phyloP scores from a whole-genome alignment of 2,888 invertebrate genomes.

The Acanthoscelides obtectus region DNA sequence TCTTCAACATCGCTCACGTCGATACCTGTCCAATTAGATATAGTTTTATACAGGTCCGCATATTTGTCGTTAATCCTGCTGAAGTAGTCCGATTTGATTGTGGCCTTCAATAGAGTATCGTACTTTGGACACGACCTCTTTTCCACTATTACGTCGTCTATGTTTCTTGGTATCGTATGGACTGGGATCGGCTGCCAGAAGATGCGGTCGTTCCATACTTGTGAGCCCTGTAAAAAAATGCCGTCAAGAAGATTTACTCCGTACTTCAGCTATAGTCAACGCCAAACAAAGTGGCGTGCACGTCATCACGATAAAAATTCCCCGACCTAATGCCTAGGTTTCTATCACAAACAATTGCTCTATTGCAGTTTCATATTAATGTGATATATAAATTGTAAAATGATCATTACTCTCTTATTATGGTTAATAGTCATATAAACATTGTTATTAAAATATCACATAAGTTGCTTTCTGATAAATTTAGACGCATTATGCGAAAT shows the following conservation, averaged over 20 bases:
- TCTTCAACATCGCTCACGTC: conserved; percentile 1
- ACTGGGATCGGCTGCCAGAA: conserved; percentile 70
- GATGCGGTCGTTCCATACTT: conserved; percentile 14
- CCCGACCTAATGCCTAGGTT: too few relatives aligned
- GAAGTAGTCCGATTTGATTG: conserved; percentile 33
- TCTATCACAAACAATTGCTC: too few relatives aligned
- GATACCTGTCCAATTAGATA: conserved; percentile 58
- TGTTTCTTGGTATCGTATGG: conserved; percentile 48
- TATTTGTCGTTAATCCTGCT: conserved; percentile 53
- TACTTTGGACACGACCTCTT: conserved; percentile 57
- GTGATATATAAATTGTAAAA: too few relatives aligned
- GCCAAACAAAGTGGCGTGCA: too few relatives aligned
- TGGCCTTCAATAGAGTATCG: conserved; percentile 54
- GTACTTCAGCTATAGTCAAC: too few relatives aligned
- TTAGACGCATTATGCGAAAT: too few relatives aligned
- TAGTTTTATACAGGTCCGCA: conserved; percentile 57
- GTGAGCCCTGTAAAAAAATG: conserved; percentile 47
- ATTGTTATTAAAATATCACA: too few relatives aligned
- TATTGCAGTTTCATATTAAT: too few relatives aligned
- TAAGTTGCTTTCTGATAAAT: too few relatives aligned
- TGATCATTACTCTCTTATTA: too few relatives aligned
- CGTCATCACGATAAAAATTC: too few relatives aligned
- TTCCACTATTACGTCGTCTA: conserved; percentile 9
- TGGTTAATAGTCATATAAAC: conserved; percentile 51
- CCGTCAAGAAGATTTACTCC: too few relatives aligned